Percentiles rank a stretch among this genome's conserved stretches.
Conservation (phyloP, 1,140 invertebrate species). For the Drosophila murphyi region DNA sequence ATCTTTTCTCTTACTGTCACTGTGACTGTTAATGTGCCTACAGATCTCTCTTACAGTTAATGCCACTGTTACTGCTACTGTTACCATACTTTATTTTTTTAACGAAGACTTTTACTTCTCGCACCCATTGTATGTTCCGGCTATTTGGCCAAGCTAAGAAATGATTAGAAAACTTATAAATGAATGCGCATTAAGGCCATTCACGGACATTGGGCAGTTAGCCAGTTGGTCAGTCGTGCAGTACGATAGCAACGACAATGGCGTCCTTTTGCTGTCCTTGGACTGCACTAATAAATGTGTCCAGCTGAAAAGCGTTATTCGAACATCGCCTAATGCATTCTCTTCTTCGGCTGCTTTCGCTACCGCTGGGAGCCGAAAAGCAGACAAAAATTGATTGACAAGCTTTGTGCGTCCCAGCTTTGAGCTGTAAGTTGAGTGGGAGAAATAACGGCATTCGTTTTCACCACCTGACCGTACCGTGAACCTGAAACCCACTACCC, state of each 20-base stretch:
- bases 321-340: slow-evolving; percentile 69
- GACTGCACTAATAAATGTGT: slow-evolving; percentile 78
- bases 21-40: no score
- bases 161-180: slow-evolving; percentile 72
- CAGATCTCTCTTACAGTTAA: neutral
- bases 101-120: no score
- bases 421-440: neutral
- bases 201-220: slow-evolving; percentile 45
- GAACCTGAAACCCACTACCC: slow-evolving; percentile 11
- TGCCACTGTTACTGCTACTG: neutral
- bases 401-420: slow-evolving; percentile 65
- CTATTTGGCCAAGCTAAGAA: slow-evolving; percentile 44
- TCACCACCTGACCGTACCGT: slow-evolving; percentile 26
- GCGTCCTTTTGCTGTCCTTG: slow-evolving; percentile 51
- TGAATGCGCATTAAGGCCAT: slow-evolving; percentile 62
- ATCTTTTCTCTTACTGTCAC: no score
- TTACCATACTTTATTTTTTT: neutral
- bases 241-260: slow-evolving; percentile 27
- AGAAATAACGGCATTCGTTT: slow-evolving; percentile 16
- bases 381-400: slow-evolving; percentile 80
- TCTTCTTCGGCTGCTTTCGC: slow-evolving; percentile 1
- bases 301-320: slow-evolving; percentile 66
- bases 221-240: slow-evolving; percentile 32
- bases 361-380: slow-evolving; percentile 32
- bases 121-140: slow-evolving; percentile 16